Percentiles rank a stretch among this genome's conserved stretches.
Conservation (phyloP, 23 tunicate species). For the Halocynthia aurantium region DNA sequence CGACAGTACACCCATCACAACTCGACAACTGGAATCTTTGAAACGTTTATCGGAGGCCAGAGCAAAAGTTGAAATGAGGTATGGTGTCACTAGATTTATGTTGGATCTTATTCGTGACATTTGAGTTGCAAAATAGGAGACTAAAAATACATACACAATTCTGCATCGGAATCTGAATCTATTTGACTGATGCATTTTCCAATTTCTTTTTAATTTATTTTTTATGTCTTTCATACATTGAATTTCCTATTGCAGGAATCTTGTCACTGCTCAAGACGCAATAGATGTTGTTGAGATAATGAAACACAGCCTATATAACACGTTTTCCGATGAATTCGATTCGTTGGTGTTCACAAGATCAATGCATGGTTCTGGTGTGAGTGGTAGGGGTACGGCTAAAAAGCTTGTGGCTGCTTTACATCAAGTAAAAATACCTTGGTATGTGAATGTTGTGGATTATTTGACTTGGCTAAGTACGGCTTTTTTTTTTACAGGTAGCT, state of each 20-base stretch:
- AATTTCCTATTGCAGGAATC: constrained; percentile 39
- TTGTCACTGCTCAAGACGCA: constrained; percentile 76
- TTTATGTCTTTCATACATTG: neutral
- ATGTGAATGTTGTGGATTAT: too few species aligned
- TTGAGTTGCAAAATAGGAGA: neutral
- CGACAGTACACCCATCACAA: constrained; percentile 90
- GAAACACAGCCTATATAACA: constrained; percentile 78
- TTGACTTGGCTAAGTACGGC: too few species aligned
- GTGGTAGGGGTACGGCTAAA: constrained; percentile 68
- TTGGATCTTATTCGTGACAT: neutral
- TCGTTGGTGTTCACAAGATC: constrained; percentile 64
- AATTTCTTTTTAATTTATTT: neutral
- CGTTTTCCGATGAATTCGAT: constrained; percentile 62
- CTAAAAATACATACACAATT: neutral
- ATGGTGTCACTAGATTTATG: neutral
- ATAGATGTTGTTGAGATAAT: constrained; percentile 85
- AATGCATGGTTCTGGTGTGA: constrained; percentile 84
- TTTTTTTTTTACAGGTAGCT: constrained; percentile 34
- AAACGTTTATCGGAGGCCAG: constrained; percentile 78
- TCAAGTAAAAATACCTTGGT: constrained; percentile 21
- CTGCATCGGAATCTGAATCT: neutral
- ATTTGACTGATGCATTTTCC: neutral
- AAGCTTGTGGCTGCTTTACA: constrained; percentile 50
- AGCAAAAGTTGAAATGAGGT: constrained; percentile 70
- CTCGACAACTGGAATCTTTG: constrained; percentile 89